Percentiles rank a stretch among this genome's conserved stretches.
These are phyloP conservation scores for Dipus sagitta DNA, from an alignment of 2,797 vertebrate species.

Conservation along the genomic window DNA sequence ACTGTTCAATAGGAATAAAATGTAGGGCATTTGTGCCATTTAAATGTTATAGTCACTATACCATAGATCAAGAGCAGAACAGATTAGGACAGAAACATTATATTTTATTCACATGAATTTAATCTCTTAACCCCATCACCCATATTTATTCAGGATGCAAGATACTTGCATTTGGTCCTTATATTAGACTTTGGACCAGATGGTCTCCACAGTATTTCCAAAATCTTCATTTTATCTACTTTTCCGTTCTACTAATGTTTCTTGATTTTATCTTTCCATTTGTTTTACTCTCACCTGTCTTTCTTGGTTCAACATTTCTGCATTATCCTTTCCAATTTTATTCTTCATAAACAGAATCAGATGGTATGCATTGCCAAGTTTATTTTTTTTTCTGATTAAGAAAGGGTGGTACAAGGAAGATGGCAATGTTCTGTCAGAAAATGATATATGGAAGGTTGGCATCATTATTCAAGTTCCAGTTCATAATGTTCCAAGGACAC, in stretches of 20 bases:
- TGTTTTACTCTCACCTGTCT: neutral
- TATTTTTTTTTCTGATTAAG: conserved; percentile 8
- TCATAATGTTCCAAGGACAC: neutral
- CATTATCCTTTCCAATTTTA: neutral
- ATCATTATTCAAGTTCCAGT: neutral
- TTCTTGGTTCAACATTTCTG: neutral
- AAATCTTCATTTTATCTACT: neutral
- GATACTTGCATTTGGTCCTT: neutral
- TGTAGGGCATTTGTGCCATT: neutral
- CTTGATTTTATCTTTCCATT: conserved; percentile 11
- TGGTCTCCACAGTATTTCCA: neutral
- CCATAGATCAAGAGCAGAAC: neutral
- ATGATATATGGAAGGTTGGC: conserved; percentile 3
- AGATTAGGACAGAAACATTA: neutral
- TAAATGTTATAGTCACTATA: conserved; percentile 15
- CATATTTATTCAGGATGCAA: conserved; percentile 24
- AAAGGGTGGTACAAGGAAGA: neutral
- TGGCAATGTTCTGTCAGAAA: neutral
- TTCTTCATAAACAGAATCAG: conserved; percentile 19
- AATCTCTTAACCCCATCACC: neutral
- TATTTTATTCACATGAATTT: neutral
- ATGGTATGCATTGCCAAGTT: neutral
- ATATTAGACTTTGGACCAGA: neutral
- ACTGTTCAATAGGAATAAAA: neutral
- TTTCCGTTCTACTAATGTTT: neutral